Percentiles rank a stretch among this genome's conserved stretches.
These are phyloP conservation scores for Melolontha melolontha DNA, from an alignment of 2,888 invertebrate genomes.

Conservation along the genomic window DNA sequence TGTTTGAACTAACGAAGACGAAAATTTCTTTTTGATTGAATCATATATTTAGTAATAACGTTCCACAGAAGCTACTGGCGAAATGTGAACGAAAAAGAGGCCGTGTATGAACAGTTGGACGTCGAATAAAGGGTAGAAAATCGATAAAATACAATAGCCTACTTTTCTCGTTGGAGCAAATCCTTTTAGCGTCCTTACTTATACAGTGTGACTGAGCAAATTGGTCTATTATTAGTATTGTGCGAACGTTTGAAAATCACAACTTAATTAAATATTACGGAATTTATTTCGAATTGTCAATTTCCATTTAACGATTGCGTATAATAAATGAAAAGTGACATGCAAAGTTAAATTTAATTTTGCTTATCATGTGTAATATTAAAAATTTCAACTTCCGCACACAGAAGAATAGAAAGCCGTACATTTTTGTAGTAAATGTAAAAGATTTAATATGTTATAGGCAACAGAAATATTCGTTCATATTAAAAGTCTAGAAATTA, in stretches of 20 bases:
- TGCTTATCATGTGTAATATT: no score
- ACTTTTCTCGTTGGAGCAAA: constrained; percentile 29
- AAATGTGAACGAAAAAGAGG: constrained; percentile 26
- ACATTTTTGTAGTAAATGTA: no score
- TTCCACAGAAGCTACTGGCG: constrained; percentile 8
- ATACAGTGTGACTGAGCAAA: constrained; percentile 13
- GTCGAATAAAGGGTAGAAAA: constrained; percentile 35
- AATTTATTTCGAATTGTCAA: no score
- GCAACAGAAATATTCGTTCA: no score
- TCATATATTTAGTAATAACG: constrained; percentile 5
- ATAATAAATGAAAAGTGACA: no score
- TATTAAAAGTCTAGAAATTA: no score
- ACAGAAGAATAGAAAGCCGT: no score
- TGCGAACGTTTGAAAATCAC: background rate
- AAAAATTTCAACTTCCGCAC: no score
- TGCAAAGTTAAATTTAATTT: no score
- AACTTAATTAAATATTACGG: no score
- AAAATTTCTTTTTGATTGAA: constrained; percentile 24
- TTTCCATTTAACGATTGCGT: no score
- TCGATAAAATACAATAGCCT: constrained; percentile 37
- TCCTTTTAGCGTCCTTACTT: constrained; percentile 27
- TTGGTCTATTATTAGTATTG: constrained; percentile 23
- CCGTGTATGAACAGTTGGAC: constrained; percentile 31
- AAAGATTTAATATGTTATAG: no score
- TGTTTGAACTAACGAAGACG: background rate